Conservation (phyloP, 2,113 vertebrate species). For the Chaenocephalus aceratus region DNA sequence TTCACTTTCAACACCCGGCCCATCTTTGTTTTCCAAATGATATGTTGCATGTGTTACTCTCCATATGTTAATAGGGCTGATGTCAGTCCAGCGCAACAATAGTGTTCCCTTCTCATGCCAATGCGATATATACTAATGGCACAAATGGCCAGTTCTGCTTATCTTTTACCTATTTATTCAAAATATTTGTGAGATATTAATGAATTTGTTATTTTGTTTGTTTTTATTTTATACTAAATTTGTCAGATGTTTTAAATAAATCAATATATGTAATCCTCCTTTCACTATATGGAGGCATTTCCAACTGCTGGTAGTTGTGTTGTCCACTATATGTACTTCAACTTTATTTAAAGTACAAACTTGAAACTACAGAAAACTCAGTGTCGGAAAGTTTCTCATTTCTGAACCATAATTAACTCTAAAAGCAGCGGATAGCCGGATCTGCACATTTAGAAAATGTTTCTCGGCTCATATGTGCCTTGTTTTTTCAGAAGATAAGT, state of each 20-base stretch:
- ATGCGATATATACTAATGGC: background rate
- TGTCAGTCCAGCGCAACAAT: too few species aligned
- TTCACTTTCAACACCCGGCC: background rate
- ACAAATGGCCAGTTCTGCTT: background rate
- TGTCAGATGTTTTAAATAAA: too few species aligned
- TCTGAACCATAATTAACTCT: slow-evolving; percentile 63
- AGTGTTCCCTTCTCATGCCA: background rate
- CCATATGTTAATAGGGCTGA: too few species aligned
- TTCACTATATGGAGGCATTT: slow-evolving; percentile 4
- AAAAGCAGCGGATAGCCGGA: slow-evolving; percentile 55
- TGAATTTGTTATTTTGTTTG: too few species aligned
- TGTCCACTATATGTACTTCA: slow-evolving; percentile 5
- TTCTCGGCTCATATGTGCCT: slow-evolving; percentile 12
- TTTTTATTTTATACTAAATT: too few species aligned
- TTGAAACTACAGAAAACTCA: slow-evolving; percentile 30
- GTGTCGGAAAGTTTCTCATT: slow-evolving; percentile 51
- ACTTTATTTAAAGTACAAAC: slow-evolving; percentile 33
- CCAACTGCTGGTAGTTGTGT: background rate
- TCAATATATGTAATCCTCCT: background rate
- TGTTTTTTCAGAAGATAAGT: slow-evolving; percentile 44
- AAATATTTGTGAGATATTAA: too few species aligned
- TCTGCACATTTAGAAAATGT: slow-evolving; percentile 51
- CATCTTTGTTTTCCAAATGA: background rate
- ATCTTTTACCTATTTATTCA: background rate
- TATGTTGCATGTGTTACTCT: background rate